Base-by-base conservation (phyloP, 1,140 invertebrate species). In the Caerostris extrusa region DNA sequence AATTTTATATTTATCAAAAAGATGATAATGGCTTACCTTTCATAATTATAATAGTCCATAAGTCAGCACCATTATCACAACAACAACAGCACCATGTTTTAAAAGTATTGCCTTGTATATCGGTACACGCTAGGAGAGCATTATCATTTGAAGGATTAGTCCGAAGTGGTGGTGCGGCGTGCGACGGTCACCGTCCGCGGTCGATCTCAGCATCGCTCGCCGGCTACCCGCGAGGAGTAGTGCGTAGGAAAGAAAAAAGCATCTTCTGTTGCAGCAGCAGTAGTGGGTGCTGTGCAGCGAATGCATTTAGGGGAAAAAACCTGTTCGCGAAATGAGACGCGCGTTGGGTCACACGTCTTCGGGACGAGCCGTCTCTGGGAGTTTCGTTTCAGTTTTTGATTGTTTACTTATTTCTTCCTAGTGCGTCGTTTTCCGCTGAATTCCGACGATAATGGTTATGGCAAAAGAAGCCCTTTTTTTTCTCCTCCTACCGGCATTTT, bases 261-360 rank as follows among this genome's bases (percentile, higher is more conserved):
- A 85, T 85, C 83, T 60, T 85, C 57, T 58, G 57, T 85, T 55
- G 34, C 19, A 19, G 8, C 58, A 12, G 85, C 64, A n/a, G 88
- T 17, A 56, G 14, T 90, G 88, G 88, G 64, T 71, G 88, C 34
- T 85, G n/a, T 10, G 14, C 88, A 64, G 88, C 53, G 85, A 90
- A 71, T 77, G 64, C 88, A 57, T 88, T 88, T 61, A 64, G 85
- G 10, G 56, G 56, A 91, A 87, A 87, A 93, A 93, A 93, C 91
- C 91, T 87, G 91, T 93, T 93, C 82, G 91, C 55, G 34, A 82
- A 87, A 69, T 87, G 83, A 93, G 60, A 93, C 82, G 82, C 83
- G 83, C 83, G 83, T 71, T 93, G 64, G 91, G 91, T 93, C 91
- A 87, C 83, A 87, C 91, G 53, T 87, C 83, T 86, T 87, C 34